Evolutionary conservation across 2,797 vertebrate genomes (phyloP).

Genomic region (Masticophis lateralis): DNA sequence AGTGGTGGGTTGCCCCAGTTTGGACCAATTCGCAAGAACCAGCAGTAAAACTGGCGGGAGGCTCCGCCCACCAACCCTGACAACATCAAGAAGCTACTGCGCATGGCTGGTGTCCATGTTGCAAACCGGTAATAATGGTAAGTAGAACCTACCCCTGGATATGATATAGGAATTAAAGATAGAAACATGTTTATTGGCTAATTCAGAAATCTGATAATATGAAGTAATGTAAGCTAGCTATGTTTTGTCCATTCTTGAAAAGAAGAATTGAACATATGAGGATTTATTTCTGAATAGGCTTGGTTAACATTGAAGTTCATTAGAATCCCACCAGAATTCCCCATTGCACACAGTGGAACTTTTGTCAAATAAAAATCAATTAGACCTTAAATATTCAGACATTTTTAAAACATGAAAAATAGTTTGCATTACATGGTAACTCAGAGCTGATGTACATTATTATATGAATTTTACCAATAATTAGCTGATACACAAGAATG

Average conservation of each 20-base stretch:
- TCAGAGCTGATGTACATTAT: not conserved
- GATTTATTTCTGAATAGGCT: not conserved
- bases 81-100: too few species aligned
- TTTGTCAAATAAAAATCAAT: not conserved
- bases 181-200: not conserved
- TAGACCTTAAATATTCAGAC: not conserved
- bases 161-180: not conserved
- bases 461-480: not conserved
- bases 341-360: not conserved
- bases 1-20: too few species aligned
- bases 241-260: not conserved
- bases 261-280: not conserved
- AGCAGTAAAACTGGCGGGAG: too few species aligned
- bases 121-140: too few species aligned
- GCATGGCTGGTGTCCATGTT: too few species aligned
- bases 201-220: not conserved
- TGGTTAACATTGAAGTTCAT: not conserved
- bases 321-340: not conserved
- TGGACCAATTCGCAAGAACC: too few species aligned
- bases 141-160: not conserved
- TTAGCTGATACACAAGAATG: not conserved
- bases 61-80: too few species aligned
- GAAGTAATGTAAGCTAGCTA: not conserved
- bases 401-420: not conserved
- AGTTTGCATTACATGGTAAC: not conserved